These are phyloP conservation scores for Whitmania pigra DNA, from an alignment of 1,140 invertebrate species.

Conservation along the genomic window DNA sequence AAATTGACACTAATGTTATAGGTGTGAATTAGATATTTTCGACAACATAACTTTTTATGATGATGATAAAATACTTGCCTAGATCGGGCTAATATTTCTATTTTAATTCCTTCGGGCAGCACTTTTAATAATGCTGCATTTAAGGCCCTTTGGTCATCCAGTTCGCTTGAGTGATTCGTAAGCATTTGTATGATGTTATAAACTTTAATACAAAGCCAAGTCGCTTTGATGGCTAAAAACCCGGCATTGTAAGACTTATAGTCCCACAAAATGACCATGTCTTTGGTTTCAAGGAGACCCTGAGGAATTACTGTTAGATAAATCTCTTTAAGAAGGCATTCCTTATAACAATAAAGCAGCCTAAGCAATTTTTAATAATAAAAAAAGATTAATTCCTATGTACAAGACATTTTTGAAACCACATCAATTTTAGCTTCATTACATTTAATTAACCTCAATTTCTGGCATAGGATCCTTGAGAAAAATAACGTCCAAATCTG, in stretches of 20 bases:
- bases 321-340: too few species aligned
- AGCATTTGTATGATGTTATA: not conserved
- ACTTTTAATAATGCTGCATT: not conserved
- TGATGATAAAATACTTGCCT: too few species aligned
- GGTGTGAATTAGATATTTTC: too few species aligned
- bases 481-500: constrained; percentile 17
- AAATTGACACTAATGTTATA: too few species aligned
- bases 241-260: constrained; percentile 17
- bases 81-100: not conserved
- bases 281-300: not conserved
- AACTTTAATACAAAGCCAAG: not conserved
- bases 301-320: too few species aligned
- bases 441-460: not conserved
- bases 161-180: not conserved
- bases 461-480: constrained; percentile 14
- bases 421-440: too few species aligned
- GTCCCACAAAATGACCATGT: constrained; percentile 19
- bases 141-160: constrained; percentile 9
- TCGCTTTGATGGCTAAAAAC: constrained; percentile 17
- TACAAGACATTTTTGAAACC: too few species aligned
- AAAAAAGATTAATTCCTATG: too few species aligned
- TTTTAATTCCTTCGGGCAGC: not conserved
- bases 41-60: too few species aligned
- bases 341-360: too few species aligned
- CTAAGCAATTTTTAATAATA: too few species aligned